These are phyloP conservation scores for Hemithea aestivaria DNA, from an alignment of 2,888 invertebrate genomes.

Conservation along the genomic window DNA sequence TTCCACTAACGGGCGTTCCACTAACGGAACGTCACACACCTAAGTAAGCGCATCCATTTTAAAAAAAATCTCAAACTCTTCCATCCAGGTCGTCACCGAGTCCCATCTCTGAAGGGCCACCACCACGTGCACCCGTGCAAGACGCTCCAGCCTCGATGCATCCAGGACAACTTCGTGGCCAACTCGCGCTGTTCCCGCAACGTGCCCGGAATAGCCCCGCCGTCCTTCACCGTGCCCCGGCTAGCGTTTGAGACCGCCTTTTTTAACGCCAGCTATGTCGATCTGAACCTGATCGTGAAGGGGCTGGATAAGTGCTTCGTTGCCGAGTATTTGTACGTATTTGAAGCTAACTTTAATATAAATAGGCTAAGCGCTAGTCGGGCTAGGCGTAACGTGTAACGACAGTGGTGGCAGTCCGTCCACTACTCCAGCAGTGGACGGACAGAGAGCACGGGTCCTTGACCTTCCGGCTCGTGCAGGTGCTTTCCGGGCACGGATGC, in stretches of 20 bases:
- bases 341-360: not conserved
- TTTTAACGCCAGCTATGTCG: slow-evolving; percentile 57
- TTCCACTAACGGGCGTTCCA: too few relatives aligned
- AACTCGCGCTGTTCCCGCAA: slow-evolving; percentile 46
- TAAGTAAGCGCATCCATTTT: too few relatives aligned
- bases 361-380: too few relatives aligned
- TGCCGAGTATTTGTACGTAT: slow-evolving; percentile 60
- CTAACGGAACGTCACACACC: too few relatives aligned
- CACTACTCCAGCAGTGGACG: too few relatives aligned
- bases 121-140: slow-evolving; percentile 44
- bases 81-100: not conserved
- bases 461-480: too few relatives aligned
- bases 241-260: slow-evolving; percentile 46
- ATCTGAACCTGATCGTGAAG: slow-evolving; percentile 39
- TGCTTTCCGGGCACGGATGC: too few relatives aligned
- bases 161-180: slow-evolving; percentile 41
- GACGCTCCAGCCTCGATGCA: slow-evolving; percentile 38
- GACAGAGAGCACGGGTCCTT: too few relatives aligned
- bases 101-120: not conserved
- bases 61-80: too few relatives aligned
- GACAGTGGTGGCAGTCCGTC: too few relatives aligned
- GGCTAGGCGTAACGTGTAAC: too few relatives aligned
- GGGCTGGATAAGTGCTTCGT: slow-evolving; percentile 51
- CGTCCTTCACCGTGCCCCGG: slow-evolving; percentile 27
- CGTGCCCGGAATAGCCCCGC: slow-evolving; percentile 36